Base-by-base conservation (phyloP, 2,888 invertebrate species). In the Glaucopsyche alexis region DNA sequence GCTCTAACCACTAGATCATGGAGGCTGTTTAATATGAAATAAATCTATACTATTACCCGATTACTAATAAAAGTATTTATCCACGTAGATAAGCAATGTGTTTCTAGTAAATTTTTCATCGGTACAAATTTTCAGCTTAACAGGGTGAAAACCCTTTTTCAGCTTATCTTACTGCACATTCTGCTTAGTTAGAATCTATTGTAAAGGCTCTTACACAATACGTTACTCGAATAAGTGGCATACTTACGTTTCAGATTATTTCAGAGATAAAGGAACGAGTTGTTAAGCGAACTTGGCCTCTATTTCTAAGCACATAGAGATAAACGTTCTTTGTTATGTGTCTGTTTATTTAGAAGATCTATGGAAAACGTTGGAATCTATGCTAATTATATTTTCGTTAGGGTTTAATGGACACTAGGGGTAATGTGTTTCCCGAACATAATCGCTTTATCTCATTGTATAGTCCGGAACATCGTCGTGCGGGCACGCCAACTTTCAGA, bases 241-340 rank as follows among this genome's bases (percentile, higher is more conserved):
- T 69, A 75, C 77, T 78, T 77, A 79, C 72, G 72, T 71, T 72
- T 75, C 55, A 75, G 79, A 79, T 79, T 78, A 78, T 74, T 74
- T 69, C 71, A 6, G 65, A 71, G 75, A 75, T 76, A 79, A 77
- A 75, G 74, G 76, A 73, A 55, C 65, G 67, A 50, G 9, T 49
- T n/a, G 55, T 45, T 65, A 16, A 65, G 64, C 71, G 38, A 72
- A 29, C 47, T 64, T 72, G 9, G 14, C 47, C 45, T 60, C 7
- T 72, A 29, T 72, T 29, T n/a, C 29, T 14, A 64, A 47, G 13
- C 5, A 4, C 47, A 45, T 60, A 64, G 38, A 11, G 66, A 66
- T 7, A 8, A 66, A 42, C 7, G 42, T 66, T 29, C 19, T 7
- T 7, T 49, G 29, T 49, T 7, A 42, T 7, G 69, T 14, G 45